These are phyloP conservation scores for Nyctalus aviator DNA, from an alignment of 2,797 vertebrate genomes.

Conservation along the genomic window DNA sequence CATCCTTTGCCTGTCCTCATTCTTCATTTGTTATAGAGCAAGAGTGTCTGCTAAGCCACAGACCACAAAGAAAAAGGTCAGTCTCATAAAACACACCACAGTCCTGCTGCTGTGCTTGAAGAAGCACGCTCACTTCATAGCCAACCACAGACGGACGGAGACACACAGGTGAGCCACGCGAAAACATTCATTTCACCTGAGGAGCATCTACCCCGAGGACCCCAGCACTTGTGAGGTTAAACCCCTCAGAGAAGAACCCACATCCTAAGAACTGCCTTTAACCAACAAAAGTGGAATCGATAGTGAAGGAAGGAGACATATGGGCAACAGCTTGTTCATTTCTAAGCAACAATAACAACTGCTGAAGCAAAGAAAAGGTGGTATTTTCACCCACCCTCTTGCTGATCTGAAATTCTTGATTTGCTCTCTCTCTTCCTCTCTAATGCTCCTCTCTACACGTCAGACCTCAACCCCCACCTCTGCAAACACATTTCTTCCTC, in stretches of 20 bases:
- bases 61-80: slow-evolving; percentile 79
- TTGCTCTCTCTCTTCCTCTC: neutral
- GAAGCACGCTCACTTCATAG: slow-evolving; percentile 62
- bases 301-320: neutral
- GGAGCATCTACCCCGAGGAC: slow-evolving; percentile 6
- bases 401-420: neutral
- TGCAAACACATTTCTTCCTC: slow-evolving; percentile 19
- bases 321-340: slow-evolving; percentile 55
- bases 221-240: slow-evolving; percentile 40
- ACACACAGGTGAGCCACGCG: neutral
- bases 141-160: neutral
- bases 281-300: slow-evolving; percentile 6
- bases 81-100: slow-evolving; percentile 31
- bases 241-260: slow-evolving; percentile 26
- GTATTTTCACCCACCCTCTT: neutral
- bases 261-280: slow-evolving; percentile 55
- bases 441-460: neutral
- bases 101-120: slow-evolving; percentile 18
- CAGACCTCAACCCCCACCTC: neutral
- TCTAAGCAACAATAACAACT: slow-evolving; percentile 44
- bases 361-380: neutral
- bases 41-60: slow-evolving; percentile 66
- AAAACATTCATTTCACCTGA: slow-evolving; percentile 35
- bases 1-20: slow-evolving; percentile 53
- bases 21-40: slow-evolving; percentile 50